Conservation (phyloP, 2,113 vertebrate genomes). For the Osmerus eperlanus region DNA sequence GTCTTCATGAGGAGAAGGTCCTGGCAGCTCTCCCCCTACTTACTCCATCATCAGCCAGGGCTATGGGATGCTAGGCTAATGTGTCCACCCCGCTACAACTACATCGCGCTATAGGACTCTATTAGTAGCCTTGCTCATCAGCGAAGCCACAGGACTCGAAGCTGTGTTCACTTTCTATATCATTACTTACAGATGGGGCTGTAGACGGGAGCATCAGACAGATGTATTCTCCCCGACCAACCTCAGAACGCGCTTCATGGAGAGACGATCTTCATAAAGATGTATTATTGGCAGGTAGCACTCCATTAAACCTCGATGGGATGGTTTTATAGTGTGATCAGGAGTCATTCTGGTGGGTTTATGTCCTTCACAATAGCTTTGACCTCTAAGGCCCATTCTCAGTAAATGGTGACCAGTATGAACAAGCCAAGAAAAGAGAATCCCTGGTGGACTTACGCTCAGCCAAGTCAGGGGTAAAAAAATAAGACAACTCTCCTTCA, state of each 20-base stretch:
- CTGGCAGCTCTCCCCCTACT: constrained; percentile 64
- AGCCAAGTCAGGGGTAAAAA: constrained; percentile 51
- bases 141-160: constrained; percentile 1
- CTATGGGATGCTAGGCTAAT: constrained; percentile 33
- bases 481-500: constrained; percentile 55
- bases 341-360: constrained; percentile 61
- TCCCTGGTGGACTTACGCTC: constrained; percentile 45
- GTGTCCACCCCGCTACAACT: constrained; percentile 11
- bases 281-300: constrained; percentile 39
- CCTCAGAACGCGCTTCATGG: constrained; percentile 31
- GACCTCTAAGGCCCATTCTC: constrained; percentile 59
- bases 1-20: constrained; percentile 68
- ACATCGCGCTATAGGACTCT: constrained; percentile 4
- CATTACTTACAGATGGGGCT: background rate
- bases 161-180: background rate
- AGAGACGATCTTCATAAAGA: constrained; percentile 39
- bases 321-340: constrained; percentile 55
- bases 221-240: constrained; percentile 18
- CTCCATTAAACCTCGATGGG: constrained; percentile 48
- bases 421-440: constrained; percentile 62
- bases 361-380: constrained; percentile 70
- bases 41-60: constrained; percentile 63
- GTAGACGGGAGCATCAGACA: background rate
- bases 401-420: constrained; percentile 65
- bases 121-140: constrained; percentile 18